Base-by-base conservation (phyloP, 2,888 invertebrate species). In the Lepidonotus clava region DNA sequence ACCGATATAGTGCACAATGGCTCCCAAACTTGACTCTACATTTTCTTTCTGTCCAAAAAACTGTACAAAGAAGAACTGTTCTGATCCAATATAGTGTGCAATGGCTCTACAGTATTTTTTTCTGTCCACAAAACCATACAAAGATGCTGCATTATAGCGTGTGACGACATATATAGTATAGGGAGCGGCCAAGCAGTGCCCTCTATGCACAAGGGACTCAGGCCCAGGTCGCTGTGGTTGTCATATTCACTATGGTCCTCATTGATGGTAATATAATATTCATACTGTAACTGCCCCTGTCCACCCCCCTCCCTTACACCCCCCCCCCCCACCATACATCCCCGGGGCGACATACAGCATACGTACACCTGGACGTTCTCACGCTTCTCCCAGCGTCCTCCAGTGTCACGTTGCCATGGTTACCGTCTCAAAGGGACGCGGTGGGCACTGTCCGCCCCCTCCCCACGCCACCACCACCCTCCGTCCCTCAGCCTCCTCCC, bases 181-280 rank as follows among this genome's bases (percentile, higher is more conserved):
- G n/a, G n/a, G n/a, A n/a, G n/a, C n/a, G n/a, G n/a, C n/a, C n/a
- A n/a, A n/a, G n/a, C n/a, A n/a, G n/a, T n/a, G n/a, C n/a, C n/a
- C n/a, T n/a, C n/a, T n/a, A n/a, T n/a, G n/a, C n/a, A n/a, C n/a
- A n/a, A n/a, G n/a, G n/a, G n/a, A n/a, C n/a, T n/a, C n/a, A n/a
- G n/a, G n/a, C n/a, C n/a, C n/a, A n/a, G n/a, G n/a, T n/a, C n/a
- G n/a, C n/a, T n/a, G n/a, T n/a, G n/a, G n/a, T n/a, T 71, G 36
- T 34, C 71, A n/a, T 71, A 71, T 61, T 61, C 71, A 71, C 21
- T 36, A 18, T 71, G 71, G 71, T 11, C 71, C 71, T 71, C 71
- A 71, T 34, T 14, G 38, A 36, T n/a, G n/a, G 71, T 71, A 71
- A 71, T 71, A 71, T 71, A 71, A 71, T 71, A 71, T 71, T 71